Conservation (phyloP, 2,797 vertebrate genomes). For the Sebastiscus tertius region DNA sequence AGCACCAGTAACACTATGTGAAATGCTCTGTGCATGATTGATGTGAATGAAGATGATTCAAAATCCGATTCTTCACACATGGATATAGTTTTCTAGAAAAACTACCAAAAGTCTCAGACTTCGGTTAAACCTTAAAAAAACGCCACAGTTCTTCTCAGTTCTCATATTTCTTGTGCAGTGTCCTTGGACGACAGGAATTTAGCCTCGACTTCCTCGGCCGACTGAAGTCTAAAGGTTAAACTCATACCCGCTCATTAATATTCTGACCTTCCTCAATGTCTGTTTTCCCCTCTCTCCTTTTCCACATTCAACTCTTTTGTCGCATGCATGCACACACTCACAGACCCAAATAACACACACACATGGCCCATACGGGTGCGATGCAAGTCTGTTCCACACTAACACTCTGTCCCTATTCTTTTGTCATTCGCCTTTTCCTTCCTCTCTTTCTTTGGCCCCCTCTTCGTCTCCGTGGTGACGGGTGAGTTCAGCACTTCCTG, state of each 20-base stretch:
- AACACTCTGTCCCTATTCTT: not conserved
- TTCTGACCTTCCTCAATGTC: constrained; percentile 19
- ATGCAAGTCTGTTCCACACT: constrained; percentile 11
- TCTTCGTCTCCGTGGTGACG: constrained; percentile 10
- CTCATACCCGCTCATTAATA: constrained; percentile 35
- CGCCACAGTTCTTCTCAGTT: not conserved
- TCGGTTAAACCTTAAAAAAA: not conserved
- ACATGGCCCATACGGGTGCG: not conserved
- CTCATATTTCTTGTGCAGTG: not conserved
- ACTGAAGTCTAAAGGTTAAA: constrained; percentile 24
- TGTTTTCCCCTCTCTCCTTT: not conserved
- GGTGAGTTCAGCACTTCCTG: constrained; percentile 20
- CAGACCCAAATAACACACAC: constrained; percentile 35
- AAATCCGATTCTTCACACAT: not conserved
- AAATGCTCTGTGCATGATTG: not conserved
- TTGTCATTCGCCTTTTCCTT: constrained; percentile 54
- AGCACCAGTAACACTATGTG: not conserved
- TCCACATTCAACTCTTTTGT: constrained; percentile 19
- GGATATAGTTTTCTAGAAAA: not conserved
- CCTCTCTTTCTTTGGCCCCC: constrained; percentile 39
- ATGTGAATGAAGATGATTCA: not conserved
- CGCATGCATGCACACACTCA: constrained; percentile 30
- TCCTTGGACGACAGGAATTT: constrained; percentile 35
- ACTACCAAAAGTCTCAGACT: not conserved
- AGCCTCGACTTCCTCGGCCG: not conserved